Base-by-base conservation (phyloP, 2,888 invertebrate genomes). In the Trissoscelio sp. region DNA sequence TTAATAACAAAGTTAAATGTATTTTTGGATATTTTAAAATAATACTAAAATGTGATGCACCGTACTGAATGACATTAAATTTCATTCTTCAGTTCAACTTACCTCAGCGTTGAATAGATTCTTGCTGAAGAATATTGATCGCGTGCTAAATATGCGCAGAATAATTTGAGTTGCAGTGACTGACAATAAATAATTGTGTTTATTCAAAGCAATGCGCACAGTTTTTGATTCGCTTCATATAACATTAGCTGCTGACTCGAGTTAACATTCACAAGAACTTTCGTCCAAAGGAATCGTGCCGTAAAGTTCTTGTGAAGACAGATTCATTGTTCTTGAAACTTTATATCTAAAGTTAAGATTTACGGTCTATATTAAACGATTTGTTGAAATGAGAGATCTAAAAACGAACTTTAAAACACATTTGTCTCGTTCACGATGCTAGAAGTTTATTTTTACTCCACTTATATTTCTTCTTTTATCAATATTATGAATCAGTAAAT, bases 301-400 rank as follows among this genome's bases (percentile, higher is more conserved):
- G 16, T 28, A 20, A 73, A 73, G 48, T 62, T 73, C 31, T 62
- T 22, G 42, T 11, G 31, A 51, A 39, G 48, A 67, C 22, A 48
- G 58, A 67, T 60, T 58, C 60, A 39, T 69, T 69, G 51, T 67
- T 69, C 44, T 37, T 16, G 31, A 58, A 77, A 77, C 58, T 69
- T 69, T 60, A 77, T 58, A 60, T 37, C 48, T 22, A 16, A 55
- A 74, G 74, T 64, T 74, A 12, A 46, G 22, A 69, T 51, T 60
- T 69, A 77, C 51, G 18, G 69, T 64, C 64, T 46, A 64, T 73
- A 73, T 60, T 69, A 77, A 67, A 60, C 64, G 62, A 55, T 64
- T 73, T 73, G 53, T 46, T 46, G 55, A 73, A 39, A 73, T 12
- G 12, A 44, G 60, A 12, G 39, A 18, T 22, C 6, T 12, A 18